Evolutionary conservation across 2,888 invertebrate genomes (phyloP), one percentile per base, ranked within the genome.

Genomic region (Pristionchus entomophagus): DNA sequence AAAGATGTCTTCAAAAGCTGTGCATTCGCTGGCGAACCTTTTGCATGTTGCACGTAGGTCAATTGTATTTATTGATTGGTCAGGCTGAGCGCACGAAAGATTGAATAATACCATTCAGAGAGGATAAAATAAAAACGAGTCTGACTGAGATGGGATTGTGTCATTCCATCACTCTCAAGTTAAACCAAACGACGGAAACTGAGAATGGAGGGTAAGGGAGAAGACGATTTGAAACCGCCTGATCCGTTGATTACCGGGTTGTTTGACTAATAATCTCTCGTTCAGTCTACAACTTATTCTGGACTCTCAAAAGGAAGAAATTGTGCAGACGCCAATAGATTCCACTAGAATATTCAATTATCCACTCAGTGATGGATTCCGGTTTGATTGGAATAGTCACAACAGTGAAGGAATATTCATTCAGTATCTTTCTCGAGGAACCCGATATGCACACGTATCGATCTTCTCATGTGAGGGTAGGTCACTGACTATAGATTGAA

Each of bases 401-500:
- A 22, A 12, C 29, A 59, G 12, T 1, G 2, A 19, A 2, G 51
- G n/a, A n/a, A 32, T 65, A 17, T 69, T 69, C n/a, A n/a, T 69
- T 38, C 65, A 69, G 65, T 22, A 38, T 69, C 14, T 69, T 69
- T 38, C 65, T 69, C 6, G 65, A 69, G 14, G 65, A 69, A 69
- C 38, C 65, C 10, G 65, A 69, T 10, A 69, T 69, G 65, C 65
- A 69, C 65, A 69, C 65, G 14, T 69, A 69, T 38, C 65, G 65
- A 22, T 69, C 65, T 35, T n/a, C 65, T 35, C 65, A 69, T 69
- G 65, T 69, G 1, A 1, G 65, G 5, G 10, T 69, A 19, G 0
- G 17, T 38, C 22, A 0, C 8, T 69, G 35, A 17, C 4, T 4
- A 22, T 12, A 4, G 38, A 22, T 2, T 3, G 38, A 69, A n/a